These are phyloP conservation scores for Falco novaeseelandiae DNA, from an alignment of 2,797 vertebrate species.

Conservation along the genomic window DNA sequence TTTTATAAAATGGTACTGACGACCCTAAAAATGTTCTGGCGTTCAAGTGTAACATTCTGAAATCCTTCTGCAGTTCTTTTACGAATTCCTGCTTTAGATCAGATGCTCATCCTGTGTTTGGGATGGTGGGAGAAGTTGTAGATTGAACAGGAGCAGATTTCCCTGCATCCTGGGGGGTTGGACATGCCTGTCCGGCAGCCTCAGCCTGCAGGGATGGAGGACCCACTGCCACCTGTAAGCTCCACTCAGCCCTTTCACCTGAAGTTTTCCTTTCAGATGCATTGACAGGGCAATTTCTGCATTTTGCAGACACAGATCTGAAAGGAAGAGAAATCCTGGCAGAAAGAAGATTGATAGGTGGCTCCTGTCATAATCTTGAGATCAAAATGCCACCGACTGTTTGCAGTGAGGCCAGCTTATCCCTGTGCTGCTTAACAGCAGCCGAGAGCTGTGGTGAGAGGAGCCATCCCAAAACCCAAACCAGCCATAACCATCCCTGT, in stretches of 20 bases:
- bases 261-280: not conserved
- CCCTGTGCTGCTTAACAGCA: not conserved
- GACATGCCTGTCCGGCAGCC: not conserved
- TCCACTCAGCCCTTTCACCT: not conserved
- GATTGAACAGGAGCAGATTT: not conserved
- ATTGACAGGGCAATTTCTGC: not conserved
- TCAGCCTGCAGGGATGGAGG: not conserved
- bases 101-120: not conserved
- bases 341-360: not conserved
- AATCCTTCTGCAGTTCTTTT: not conserved
- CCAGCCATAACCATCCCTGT: not conserved
- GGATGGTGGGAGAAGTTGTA: not conserved
- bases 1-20: not conserved
- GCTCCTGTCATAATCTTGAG: not conserved
- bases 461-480: not conserved
- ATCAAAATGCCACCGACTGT: not conserved
- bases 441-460: not conserved
- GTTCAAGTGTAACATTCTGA: not conserved
- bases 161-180: fast-evolving
- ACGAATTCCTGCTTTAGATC: not conserved
- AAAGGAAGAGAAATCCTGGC: not conserved
- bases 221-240: not conserved
- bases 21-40: not conserved
- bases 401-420: not conserved
- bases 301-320: not conserved